Conservation (phyloP, 2,797 vertebrate genomes). For the Aldrovandia affinis region DNA sequence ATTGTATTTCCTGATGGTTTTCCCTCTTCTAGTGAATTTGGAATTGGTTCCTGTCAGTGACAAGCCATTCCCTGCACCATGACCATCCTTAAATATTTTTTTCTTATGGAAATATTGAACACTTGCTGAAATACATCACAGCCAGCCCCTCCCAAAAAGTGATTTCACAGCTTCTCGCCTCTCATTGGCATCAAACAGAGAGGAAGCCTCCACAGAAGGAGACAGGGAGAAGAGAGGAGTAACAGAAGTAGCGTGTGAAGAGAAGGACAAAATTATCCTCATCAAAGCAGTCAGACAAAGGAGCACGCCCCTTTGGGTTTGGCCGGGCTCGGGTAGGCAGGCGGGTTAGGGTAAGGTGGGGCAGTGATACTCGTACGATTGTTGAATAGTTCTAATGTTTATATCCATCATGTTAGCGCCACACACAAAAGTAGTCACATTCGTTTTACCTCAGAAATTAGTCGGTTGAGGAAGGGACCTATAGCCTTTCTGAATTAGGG, state of each 20-base stretch:
- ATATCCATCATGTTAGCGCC: background rate
- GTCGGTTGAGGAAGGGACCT: background rate
- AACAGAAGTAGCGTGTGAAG: background rate
- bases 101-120: conserved; percentile 16
- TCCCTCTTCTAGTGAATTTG: background rate
- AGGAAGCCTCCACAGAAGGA: background rate
- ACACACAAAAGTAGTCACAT: background rate
- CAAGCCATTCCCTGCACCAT: background rate
- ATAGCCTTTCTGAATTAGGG: no score
- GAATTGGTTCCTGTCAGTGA: background rate
- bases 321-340: no score
- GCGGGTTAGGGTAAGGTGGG: no score
- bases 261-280: background rate
- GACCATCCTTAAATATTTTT: background rate
- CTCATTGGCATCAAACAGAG: background rate
- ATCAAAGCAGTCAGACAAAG: background rate
- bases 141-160: background rate
- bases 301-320: no score
- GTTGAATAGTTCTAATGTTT: background rate
- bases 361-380: no score
- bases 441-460: background rate
- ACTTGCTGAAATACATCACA: conserved; percentile 6
- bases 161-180: conserved; percentile 3
- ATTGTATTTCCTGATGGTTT: background rate
- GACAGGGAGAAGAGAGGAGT: background rate